Percentiles rank a stretch among this genome's conserved stretches.
phyloP scores from a whole-genome alignment of 2,888 invertebrate genomes.

The Lamellibrachia satsuma region DNA sequence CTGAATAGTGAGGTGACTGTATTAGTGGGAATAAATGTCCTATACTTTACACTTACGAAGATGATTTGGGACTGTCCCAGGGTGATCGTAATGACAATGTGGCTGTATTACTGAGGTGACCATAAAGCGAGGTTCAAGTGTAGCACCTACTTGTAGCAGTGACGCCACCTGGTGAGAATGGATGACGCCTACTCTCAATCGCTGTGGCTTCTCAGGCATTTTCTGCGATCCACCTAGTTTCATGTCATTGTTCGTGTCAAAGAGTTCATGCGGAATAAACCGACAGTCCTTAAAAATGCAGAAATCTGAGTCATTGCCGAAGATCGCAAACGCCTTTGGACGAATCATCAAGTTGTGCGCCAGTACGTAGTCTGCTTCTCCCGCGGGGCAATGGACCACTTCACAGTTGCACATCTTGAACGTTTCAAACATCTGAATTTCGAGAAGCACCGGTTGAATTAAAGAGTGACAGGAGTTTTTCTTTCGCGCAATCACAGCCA shows the following conservation, averaged over 20 bases:
- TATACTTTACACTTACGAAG: too few relatives aligned
- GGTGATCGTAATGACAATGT: too few relatives aligned
- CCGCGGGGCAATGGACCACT: constrained; percentile 46
- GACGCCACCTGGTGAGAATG: constrained; percentile 39
- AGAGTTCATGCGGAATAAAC: constrained; percentile 53
- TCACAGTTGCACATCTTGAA: constrained; percentile 53
- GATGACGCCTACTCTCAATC: constrained; percentile 52
- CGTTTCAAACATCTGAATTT: constrained; percentile 48
- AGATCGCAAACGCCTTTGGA: constrained; percentile 54
- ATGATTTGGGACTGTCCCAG: too few relatives aligned
- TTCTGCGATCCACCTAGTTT: constrained; percentile 44
- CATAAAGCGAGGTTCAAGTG: background rate
- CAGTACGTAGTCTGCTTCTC: constrained; percentile 58
- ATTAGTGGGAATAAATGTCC: too few relatives aligned
- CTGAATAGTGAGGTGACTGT: too few relatives aligned
- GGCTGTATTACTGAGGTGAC: too few relatives aligned
- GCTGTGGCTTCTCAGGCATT: constrained; percentile 48
- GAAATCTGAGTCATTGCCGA: constrained; percentile 63
- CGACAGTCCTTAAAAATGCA: constrained; percentile 53
- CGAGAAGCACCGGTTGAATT: constrained; percentile 58
- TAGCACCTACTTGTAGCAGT: constrained; percentile 33
- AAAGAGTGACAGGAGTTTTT: constrained; percentile 43
- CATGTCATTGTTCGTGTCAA: constrained; percentile 57
- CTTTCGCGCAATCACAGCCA: constrained; percentile 48
- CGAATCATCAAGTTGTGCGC: constrained; percentile 51